These are phyloP conservation scores for Rhyacichthys aspro DNA, from an alignment of 2,797 vertebrate species.

Conservation along the genomic window DNA sequence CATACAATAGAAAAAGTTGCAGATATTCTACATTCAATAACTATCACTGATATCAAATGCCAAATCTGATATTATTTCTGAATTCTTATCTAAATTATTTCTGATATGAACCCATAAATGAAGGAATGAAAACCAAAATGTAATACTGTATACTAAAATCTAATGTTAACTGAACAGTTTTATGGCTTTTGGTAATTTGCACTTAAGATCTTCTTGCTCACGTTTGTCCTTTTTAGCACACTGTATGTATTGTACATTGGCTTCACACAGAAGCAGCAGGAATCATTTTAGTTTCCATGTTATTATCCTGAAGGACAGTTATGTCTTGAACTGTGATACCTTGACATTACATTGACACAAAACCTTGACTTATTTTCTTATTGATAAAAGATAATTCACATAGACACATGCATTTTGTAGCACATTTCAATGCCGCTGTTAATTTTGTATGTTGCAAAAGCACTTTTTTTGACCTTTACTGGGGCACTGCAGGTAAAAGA, in stretches of 20 bases:
- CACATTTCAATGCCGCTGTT: conserved; percentile 11
- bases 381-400: conserved; percentile 13
- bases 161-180: not conserved
- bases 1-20: not conserved
- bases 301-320: conserved; percentile 40
- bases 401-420: conserved; percentile 5
- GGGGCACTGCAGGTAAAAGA: too few species aligned
- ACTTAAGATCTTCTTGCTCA: conserved; percentile 21
- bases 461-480: too few species aligned
- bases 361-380: conserved; percentile 44
- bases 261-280: conserved; percentile 14
- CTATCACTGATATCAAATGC: conserved; percentile 2
- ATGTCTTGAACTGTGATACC: conserved; percentile 23
- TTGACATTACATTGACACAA: conserved; percentile 27
- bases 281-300: conserved; percentile 20
- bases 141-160: not conserved
- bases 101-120: not conserved
- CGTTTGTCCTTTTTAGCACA: not conserved
- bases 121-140: not conserved
- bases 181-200: conserved; percentile 1
- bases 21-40: not conserved
- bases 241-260: conserved; percentile 36
- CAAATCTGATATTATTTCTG: too few species aligned
- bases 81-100: not conserved
- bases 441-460: not conserved